Base-by-base conservation (phyloP, 1,140 invertebrate species). In the Drosophila nigrodunni region DNA sequence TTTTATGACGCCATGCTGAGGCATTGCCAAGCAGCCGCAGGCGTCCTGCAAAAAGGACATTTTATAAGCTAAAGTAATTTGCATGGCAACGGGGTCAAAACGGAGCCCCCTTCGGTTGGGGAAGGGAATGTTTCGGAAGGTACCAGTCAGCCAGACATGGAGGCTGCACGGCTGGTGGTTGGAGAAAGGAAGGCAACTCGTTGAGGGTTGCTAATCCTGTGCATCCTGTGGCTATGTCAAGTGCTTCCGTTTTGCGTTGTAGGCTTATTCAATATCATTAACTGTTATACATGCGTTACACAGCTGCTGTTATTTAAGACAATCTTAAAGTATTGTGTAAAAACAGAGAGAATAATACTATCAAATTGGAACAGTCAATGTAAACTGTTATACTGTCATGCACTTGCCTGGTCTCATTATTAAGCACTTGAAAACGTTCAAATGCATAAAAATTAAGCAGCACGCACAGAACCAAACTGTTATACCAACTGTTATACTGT, bases 31-130 rank as follows among this genome's bases (percentile, higher is more conserved):
- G 61, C 61, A 41, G 49, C 61, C 49, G 61, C 49, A n/a, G 61
- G 61, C 49, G 61, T 66, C 8, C 43, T 55, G 50, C 50, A 43
- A 44, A 55, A 55, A 55, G 41, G 64, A 57, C 50, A 66, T 50
- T 55, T 39, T 47, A 66, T 66, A 57, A 57, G 35, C 50, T 66
- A 44, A 66, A 55, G 50, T 46, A 66, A 66, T 66, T 66, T 66
- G 41, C 64, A 46, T 46, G 39, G 39, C 37, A 61, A 46, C 44
- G 7, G 57, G 6, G 13, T n/a, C 50, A 34, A 13, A 37, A 59
- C 3, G 15, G 46, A 7, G 46, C 34, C 52, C 30, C 30, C 6
- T 34, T 34, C n/a, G 18, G 21, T 7, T 7, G 8, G 6, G 3
- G 25, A 11, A 11, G 21, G 15, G 11, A 43, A 13, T 11, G 10